Percentiles rank a stretch among this genome's conserved stretches.
phyloP scores from a whole-genome alignment of 1,140 invertebrate genomes.

The Lasaia peninsularis region DNA sequence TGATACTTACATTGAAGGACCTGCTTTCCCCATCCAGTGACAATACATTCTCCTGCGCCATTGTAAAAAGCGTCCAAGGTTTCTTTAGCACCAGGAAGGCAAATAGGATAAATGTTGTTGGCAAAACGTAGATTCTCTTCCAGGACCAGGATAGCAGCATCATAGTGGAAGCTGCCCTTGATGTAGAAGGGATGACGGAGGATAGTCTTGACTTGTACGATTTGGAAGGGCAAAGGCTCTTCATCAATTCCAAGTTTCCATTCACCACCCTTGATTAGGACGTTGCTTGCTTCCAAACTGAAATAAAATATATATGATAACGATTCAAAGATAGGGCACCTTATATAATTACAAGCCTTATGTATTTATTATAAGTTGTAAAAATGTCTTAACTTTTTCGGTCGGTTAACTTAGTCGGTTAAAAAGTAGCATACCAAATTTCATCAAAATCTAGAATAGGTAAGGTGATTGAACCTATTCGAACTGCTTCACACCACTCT shows the following conservation, averaged over 20 bases:
- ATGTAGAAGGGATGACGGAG: constrained; percentile 85
- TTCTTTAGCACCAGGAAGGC: constrained; percentile 77
- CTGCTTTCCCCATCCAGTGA: constrained; percentile 89
- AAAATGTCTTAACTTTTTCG: no score
- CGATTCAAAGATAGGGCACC: no score
- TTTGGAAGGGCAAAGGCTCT: constrained; percentile 88
- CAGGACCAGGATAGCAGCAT: constrained; percentile 85
- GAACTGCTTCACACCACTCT: no score
- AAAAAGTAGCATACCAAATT: no score
- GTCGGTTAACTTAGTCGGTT: no score
- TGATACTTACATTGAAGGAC: constrained; percentile 85
- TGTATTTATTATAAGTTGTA: no score
- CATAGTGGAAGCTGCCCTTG: constrained; percentile 80
- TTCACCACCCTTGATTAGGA: constrained; percentile 89
- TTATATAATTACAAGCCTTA: no score
- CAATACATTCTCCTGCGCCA: constrained; percentile 81
- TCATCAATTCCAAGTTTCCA: constrained; percentile 90
- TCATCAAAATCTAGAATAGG: no score
- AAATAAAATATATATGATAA: constrained; percentile 18
- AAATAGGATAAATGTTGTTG: constrained; percentile 86
- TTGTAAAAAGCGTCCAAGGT: constrained; percentile 62
- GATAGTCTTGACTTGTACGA: constrained; percentile 83
- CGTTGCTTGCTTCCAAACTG: constrained; percentile 79
- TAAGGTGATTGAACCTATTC: no score
- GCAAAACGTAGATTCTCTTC: constrained; percentile 81